A percentile compares a stretch with the other conserved stretches of the same genome.
These are phyloP conservation scores for Mycetomoellerius zeteki DNA, from an alignment of 1,140 invertebrate genomes.

Conservation along the genomic window DNA sequence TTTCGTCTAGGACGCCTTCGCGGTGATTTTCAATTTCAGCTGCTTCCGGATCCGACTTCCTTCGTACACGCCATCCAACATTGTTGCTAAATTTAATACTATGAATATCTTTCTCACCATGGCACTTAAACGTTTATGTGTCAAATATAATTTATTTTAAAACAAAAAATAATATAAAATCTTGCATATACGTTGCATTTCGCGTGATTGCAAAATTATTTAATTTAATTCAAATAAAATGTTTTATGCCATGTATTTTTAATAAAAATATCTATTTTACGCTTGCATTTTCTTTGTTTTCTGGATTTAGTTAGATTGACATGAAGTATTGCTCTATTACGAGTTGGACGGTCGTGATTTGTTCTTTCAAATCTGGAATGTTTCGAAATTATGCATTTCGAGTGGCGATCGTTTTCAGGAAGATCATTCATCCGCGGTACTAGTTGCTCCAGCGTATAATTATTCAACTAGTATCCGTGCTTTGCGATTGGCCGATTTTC, in stretches of 20 bases:
- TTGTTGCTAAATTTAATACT: not conserved
- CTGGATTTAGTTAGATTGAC: not conserved
- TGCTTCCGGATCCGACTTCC: conserved; percentile 33
- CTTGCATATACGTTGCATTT: not conserved
- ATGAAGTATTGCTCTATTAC: not conserved
- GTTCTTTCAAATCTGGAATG: not conserved
- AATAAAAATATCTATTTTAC: not conserved
- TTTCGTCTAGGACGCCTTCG: conserved; percentile 67
- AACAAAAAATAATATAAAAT: not conserved
- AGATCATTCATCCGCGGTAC: not conserved
- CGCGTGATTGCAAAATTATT: not conserved
- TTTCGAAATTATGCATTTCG: conserved; percentile 13
- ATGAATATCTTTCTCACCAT: not conserved
- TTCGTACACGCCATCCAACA: not conserved
- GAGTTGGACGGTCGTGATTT: not conserved
- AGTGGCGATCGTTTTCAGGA: conserved; percentile 8
- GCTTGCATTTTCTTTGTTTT: not conserved
- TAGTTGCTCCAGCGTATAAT: not conserved
- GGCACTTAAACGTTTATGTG: not conserved
- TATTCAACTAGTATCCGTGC: conserved; percentile 31
- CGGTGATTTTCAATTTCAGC: conserved; percentile 61
- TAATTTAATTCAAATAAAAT: not conserved
- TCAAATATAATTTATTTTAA: conserved; percentile 9
- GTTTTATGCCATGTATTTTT: not conserved
- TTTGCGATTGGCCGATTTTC: conserved; percentile 7